A percentile compares a stretch with the other conserved stretches of the same genome.
Conservation (phyloP, 2,113 vertebrate genomes). For the Pluvialis apricaria region DNA sequence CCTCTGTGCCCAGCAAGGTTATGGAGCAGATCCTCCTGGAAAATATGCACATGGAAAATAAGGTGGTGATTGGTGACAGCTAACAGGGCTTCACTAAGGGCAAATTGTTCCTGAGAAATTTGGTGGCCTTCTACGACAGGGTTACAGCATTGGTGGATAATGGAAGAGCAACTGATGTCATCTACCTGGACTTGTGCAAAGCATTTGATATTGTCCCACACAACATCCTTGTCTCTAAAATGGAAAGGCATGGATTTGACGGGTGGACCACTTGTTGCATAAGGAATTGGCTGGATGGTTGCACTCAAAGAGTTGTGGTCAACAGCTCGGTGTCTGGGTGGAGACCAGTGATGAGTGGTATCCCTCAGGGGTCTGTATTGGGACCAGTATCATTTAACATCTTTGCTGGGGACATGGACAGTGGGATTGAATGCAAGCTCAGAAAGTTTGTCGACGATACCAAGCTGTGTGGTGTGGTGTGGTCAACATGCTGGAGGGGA, state of each 20-base stretch:
- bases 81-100: background rate
- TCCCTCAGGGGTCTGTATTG: background rate
- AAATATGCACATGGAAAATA: background rate
- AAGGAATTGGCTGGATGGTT: background rate
- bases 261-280: background rate
- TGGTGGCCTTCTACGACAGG: background rate
- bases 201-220: background rate
- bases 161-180: background rate
- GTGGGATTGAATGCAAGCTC: background rate
- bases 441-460: background rate
- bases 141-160: background rate
- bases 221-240: background rate
- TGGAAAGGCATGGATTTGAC: background rate
- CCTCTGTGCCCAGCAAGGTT: background rate
- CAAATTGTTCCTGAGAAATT: background rate
- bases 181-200: background rate
- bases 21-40: background rate
- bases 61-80: background rate
- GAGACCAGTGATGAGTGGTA: background rate
- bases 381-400: background rate
- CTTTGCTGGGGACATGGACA: background rate
- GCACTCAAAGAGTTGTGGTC: background rate
- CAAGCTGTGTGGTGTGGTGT: no score
- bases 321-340: background rate
- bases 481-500: background rate